Conservation (phyloP, 2,113 vertebrate genomes). For the Aythya baeri region DNA sequence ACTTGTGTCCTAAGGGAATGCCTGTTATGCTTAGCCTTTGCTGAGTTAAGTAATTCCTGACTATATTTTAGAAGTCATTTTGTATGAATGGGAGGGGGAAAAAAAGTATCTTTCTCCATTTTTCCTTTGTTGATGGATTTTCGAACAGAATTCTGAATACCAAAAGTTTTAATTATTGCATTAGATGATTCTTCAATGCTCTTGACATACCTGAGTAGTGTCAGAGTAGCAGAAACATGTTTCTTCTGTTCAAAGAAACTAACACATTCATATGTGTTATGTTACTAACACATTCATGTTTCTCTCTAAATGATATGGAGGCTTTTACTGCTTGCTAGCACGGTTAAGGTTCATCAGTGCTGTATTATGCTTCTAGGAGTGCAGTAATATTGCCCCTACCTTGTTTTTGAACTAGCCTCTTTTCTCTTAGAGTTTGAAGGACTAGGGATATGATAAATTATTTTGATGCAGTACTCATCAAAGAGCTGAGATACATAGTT, state of each 20-base stretch:
- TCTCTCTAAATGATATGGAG: neutral
- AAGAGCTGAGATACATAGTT: neutral
- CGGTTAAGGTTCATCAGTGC: neutral
- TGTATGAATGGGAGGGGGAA: neutral
- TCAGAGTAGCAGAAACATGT: neutral
- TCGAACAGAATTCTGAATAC: neutral
- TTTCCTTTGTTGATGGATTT: neutral
- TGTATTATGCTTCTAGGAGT: neutral
- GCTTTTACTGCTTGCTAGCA: neutral
- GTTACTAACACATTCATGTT: no score
- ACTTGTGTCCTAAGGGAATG: neutral
- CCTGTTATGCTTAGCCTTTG: neutral
- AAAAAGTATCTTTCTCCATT: neutral
- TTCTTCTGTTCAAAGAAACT: neutral
- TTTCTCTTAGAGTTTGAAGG: slow-evolving; percentile 17
- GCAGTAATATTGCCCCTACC: neutral
- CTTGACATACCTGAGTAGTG: neutral
- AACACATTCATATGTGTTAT: neutral
- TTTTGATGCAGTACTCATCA: slow-evolving; percentile 1
- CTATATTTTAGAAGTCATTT: neutral
- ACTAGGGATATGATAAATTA: slow-evolving; percentile 40
- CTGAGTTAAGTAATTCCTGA: neutral
- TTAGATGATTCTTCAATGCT: neutral
- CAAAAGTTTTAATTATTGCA: neutral
- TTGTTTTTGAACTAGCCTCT: neutral